Conservation (phyloP, 2,113 vertebrate species). For the Toxotes chatareus region DNA sequence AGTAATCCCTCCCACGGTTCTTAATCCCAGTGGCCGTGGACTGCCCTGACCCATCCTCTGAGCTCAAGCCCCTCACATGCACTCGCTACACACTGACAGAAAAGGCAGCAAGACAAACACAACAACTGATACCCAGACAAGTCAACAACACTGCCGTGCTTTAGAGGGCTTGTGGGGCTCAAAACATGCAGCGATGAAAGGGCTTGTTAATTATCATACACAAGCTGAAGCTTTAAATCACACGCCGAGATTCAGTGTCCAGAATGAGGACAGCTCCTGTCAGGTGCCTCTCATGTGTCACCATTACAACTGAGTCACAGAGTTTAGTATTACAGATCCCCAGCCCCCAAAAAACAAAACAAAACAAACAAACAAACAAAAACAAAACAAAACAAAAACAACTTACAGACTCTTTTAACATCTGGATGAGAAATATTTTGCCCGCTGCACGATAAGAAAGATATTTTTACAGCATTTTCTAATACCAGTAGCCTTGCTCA, state of each 20-base stretch:
- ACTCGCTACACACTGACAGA: conserved; percentile 28
- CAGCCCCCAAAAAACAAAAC: too few relatives aligned
- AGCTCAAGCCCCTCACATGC: conserved; percentile 48
- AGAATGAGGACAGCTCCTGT: not conserved
- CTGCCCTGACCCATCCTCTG: conserved; percentile 57
- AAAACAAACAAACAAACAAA: too few relatives aligned
- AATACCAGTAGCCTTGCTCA: not conserved
- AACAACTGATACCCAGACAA: conserved; percentile 22
- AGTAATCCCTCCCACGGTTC: conserved; percentile 80
- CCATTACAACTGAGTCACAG: not conserved
- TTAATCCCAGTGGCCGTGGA: conserved; percentile 74
- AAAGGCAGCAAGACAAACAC: conserved; percentile 38
- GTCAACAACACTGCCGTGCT: conserved; percentile 32
- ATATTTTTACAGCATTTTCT: not conserved
- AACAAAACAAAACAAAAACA: not conserved
- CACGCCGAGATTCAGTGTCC: not conserved
- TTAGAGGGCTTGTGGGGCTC: not conserved
- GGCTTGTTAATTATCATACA: conserved; percentile 6
- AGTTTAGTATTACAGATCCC: not conserved
- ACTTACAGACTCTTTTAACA: not conserved
- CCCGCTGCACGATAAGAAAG: not conserved
- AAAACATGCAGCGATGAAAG: conserved; percentile 9
- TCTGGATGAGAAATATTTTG: conserved; percentile 8
- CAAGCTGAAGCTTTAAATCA: conserved; percentile 5
- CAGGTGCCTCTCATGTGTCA: not conserved